Evolutionary conservation across 2,888 invertebrate species (phyloP), one percentile per base, ranked within the genome.

Genomic region (Phortica magna): DNA sequence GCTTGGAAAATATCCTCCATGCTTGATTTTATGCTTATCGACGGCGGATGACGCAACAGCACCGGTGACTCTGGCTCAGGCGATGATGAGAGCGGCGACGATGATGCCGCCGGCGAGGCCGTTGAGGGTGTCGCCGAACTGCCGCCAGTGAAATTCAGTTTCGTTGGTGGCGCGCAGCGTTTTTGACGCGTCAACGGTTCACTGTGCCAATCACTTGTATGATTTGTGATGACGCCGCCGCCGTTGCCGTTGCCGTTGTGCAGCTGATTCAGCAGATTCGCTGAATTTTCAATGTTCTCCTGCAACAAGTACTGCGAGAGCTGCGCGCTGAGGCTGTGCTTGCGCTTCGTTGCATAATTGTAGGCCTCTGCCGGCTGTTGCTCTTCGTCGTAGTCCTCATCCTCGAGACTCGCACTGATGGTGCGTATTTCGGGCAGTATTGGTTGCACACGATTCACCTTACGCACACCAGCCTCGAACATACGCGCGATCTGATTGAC

Each of bases 1-100:
- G 91, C 91, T n/a, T 90, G 89, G 77, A 91, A 91, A 31, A 91
- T 89, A 72, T 91, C 91, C 84, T 91, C 91, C 77, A 89, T 84
- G 84, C 91, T 91, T 72, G 91, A 83, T 55, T 88, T 85, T 55
- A 91, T 84, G 76, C 85, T 88, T n/a, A 90, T 77, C 1, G 87
- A 82, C 2, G 84, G 84, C 6, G 89, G 84, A 48, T 89, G 83
- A 5, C 88, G 83, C 7, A 86, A 74, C 7, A 83, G 75, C 22
- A 87, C 80, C 0, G 90, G 89, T 0, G 90, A 88, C 0, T 79
- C 76, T 0, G 80, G 83, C 48, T 82, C 82, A 1, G 89, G 88
- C 0, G 89, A 89, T 31, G 84, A 87, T 71, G 84, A 84, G 3
- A 88, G 77, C 10, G 89, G 85, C 0, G 83, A 65, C 17, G 83